Base-by-base conservation (phyloP, 2,888 invertebrate genomes). In the Himalopsyche japonica region DNA sequence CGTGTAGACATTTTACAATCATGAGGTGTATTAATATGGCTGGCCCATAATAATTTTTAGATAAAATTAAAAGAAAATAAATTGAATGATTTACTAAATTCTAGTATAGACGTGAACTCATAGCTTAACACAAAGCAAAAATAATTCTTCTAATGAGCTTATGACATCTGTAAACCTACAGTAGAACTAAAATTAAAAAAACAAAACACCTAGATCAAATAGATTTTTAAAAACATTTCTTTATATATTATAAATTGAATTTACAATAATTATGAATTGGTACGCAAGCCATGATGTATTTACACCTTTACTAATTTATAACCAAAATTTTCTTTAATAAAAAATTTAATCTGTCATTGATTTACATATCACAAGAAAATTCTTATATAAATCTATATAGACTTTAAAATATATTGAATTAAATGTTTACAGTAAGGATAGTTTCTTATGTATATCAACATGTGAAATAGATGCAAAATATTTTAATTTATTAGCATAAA, bases 121-220 rank as follows among this genome's bases (percentile, higher is more conserved):
- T 70, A 34, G 49, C 47, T 76, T 70, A 77, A 49, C 43, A 57
- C 43, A 64, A 43, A 85, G 48, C 64, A 76, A 30, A 34, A 77
- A 80, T 85, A 84, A 64, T 18, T 78, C 83, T 81, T 86, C 83
- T 84, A 79, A 84, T 82, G 86, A 86, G 86, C 86, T 86, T 85
- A 85, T 81, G 78, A 82, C 43, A 76, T 76, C 82, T 27, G 70
- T 81, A 3, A 83, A 80, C 48, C 47, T 82, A 77, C 76, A 80
- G n/a, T 32, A 27, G 12, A 80, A 47, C n/a, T n/a, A 37, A 27
- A 79, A 24, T n/a, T 12, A 47, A 18, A 48, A 48, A 47, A 20
- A 57, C 57, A 20, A 20, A 57, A n/a, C n/a, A n/a, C n/a, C n/a
- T 57, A 57, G 57, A 20, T 20, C 20, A 20, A 20, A 57, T 57